A percentile compares a stretch with the other conserved stretches of the same genome.
phyloP scores from a whole-genome alignment of 2,888 invertebrate species.

The Drosophila paracracens region DNA sequence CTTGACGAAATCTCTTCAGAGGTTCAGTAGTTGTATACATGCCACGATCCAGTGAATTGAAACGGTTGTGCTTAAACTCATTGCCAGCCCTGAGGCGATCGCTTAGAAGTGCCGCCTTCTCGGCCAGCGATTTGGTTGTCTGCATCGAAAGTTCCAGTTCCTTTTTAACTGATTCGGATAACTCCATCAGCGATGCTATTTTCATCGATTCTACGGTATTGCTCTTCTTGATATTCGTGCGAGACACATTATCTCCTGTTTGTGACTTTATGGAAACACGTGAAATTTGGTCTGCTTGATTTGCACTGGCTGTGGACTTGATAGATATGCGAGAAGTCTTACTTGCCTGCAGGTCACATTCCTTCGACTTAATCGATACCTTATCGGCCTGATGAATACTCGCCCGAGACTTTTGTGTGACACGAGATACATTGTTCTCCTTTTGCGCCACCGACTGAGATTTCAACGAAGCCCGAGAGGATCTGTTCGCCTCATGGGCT shows the following conservation, averaged over 20 bases:
- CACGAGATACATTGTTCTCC: slow-evolving; percentile 10
- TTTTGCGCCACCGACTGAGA: neutral
- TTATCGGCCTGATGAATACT: neutral
- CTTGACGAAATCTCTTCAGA: slow-evolving; percentile 24
- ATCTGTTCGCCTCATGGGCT: neutral
- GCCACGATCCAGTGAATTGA: slow-evolving; percentile 26
- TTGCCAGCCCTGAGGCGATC: slow-evolving; percentile 63
- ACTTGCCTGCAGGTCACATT: neutral
- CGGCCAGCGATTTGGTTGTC: slow-evolving; percentile 13
- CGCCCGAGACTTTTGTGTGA: neutral
- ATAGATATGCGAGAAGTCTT: slow-evolving; percentile 13
- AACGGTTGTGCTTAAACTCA: slow-evolving; percentile 52
- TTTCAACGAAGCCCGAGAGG: neutral
- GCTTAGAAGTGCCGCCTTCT: slow-evolving; percentile 41
- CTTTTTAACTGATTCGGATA: slow-evolving; percentile 21
- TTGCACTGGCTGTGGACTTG: neutral
- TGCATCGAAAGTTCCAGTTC: slow-evolving; percentile 12
- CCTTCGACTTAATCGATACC: slow-evolving; percentile 6
- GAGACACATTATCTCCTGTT: neutral
- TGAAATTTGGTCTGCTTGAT: neutral
- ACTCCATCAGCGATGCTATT: slow-evolving; percentile 2
- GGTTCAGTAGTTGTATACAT: slow-evolving; percentile 43
- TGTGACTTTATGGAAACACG: slow-evolving; percentile 8
- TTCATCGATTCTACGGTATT: neutral
- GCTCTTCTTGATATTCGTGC: neutral